These are phyloP conservation scores for Acrocyrtus sp. DNA, from an alignment of 2,888 invertebrate genomes.

Conservation along the genomic window DNA sequence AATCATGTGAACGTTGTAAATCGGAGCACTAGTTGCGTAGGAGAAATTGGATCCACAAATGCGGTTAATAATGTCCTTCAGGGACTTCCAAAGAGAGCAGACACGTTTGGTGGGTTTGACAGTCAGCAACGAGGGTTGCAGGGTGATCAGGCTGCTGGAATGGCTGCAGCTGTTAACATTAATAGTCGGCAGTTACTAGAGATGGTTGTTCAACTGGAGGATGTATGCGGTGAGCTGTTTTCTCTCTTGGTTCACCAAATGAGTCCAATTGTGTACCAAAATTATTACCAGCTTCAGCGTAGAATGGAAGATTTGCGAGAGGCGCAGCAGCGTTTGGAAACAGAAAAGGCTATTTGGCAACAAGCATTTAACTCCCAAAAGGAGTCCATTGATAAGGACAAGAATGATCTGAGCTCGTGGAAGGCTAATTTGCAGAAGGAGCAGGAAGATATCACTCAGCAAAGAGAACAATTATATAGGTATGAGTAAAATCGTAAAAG, in stretches of 20 bases:
- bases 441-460: constrained; percentile 87
- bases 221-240: constrained; percentile 63
- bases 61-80: constrained; percentile 78
- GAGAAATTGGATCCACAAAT: constrained; percentile 84
- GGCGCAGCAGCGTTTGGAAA: constrained; percentile 61
- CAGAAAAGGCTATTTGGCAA: constrained; percentile 62
- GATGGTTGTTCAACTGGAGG: constrained; percentile 62
- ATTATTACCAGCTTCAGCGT: constrained; percentile 59
- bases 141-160: background rate
- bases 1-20: constrained; percentile 58
- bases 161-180: background rate
- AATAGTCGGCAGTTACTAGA: constrained; percentile 38
- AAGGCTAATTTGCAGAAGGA: constrained; percentile 77
- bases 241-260: constrained; percentile 62
- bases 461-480: constrained; percentile 89
- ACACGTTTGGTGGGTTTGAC: constrained; percentile 97
- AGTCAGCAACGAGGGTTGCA: constrained; percentile 62
- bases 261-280: constrained; percentile 60
- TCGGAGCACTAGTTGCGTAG: constrained; percentile 91
- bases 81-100: constrained; percentile 89
- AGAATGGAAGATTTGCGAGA: constrained; percentile 63
- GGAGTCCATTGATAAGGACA: constrained; percentile 57
- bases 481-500: constrained; percentile 24
- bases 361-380: constrained; percentile 57
- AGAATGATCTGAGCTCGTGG: constrained; percentile 49